These are phyloP conservation scores for Orthosia cruda DNA, from an alignment of 2,888 invertebrate species.

Conservation along the genomic window DNA sequence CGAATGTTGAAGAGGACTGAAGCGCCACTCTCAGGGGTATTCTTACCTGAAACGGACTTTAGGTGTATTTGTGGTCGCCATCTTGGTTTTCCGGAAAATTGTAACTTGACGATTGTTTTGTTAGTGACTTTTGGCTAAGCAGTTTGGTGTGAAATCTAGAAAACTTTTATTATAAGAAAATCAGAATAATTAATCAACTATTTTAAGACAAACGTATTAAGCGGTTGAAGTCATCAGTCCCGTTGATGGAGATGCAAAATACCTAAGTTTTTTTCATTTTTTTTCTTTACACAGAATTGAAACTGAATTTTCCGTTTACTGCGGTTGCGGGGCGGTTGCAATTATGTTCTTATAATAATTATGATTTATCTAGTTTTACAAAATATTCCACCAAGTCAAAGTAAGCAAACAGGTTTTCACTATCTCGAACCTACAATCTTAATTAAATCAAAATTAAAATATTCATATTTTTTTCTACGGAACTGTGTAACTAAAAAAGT, in stretches of 20 bases:
- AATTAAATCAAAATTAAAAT: conserved; percentile 7
- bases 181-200: too few species aligned
- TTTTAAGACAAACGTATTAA: too few species aligned
- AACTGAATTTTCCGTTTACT: background rate
- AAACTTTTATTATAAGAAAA: background rate
- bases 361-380: background rate
- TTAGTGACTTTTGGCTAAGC: background rate
- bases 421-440: conserved; percentile 15
- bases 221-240: background rate
- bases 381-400: background rate
- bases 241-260: background rate
- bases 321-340: background rate
- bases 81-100: conserved; percentile 1
- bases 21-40: too few species aligned
- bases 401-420: conserved; percentile 12
- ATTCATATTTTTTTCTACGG: conserved; percentile 21
- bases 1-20: too few species aligned
- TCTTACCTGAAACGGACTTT: too few species aligned
- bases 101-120: too few species aligned
- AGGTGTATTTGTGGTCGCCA: background rate
- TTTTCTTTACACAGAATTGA: background rate
- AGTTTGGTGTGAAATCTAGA: background rate
- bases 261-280: background rate
- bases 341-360: background rate
- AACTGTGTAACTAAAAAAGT: conserved; percentile 42